These are phyloP conservation scores for Acheta domesticus DNA, from an alignment of 2,888 invertebrate genomes.

Conservation along the genomic window DNA sequence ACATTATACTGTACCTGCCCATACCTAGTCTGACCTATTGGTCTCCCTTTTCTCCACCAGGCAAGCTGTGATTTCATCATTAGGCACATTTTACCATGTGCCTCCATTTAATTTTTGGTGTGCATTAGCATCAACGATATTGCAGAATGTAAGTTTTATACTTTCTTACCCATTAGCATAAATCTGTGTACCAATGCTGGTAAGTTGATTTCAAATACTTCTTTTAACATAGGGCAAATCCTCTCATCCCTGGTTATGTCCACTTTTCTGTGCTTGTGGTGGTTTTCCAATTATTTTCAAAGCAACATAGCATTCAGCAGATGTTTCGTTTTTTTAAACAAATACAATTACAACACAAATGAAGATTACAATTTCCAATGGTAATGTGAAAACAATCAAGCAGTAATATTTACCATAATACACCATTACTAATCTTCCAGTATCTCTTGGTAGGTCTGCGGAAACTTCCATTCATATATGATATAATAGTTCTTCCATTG, in stretches of 20 bases:
- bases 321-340: not conserved
- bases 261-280: not conserved
- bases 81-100: not conserved
- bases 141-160: conserved; percentile 3
- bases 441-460: conserved; percentile 4
- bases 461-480: conserved; percentile 32
- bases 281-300: not conserved
- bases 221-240: not conserved
- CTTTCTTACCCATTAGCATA: not conserved
- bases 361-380: not conserved
- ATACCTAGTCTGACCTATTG: conserved; percentile 11
- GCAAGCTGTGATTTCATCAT: conserved; percentile 10
- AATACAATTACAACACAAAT: not conserved
- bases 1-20: conserved; percentile 18
- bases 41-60: conserved; percentile 11
- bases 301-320: not conserved
- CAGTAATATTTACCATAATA: not conserved
- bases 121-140: not conserved
- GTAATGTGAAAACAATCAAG: not conserved
- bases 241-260: conserved; percentile 1
- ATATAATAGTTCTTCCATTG: conserved; percentile 31
- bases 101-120: not conserved
- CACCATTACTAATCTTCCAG: not conserved
- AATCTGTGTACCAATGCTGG: conserved; percentile 9
- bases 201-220: conserved; percentile 5